Evolutionary conservation across 2,888 invertebrate species (phyloP), one percentile per base, ranked within the genome.

Genomic region (Polydrusus cervinus): DNA sequence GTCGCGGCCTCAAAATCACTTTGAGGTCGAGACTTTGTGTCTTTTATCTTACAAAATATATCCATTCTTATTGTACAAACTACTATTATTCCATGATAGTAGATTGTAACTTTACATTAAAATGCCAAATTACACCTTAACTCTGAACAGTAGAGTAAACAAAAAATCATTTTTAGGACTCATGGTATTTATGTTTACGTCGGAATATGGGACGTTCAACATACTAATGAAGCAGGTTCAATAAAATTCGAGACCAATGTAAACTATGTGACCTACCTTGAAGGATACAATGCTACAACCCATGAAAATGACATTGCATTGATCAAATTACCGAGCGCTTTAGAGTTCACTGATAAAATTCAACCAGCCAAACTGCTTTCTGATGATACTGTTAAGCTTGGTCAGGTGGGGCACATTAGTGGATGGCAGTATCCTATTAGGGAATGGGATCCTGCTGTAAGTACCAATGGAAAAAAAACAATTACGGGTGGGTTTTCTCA

Each of bases 221-320:
- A 16, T 10, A 5, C 9, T 16, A n/a, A 65, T 14, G 49, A 47
- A 49, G 16, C 16, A 10, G 30, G 34, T 7, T 5, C 30, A 0
- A 1, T 49, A 14, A 0, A 1, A 10, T 6, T 34, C 0, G 49
- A 49, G 16, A 65, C 49, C 1, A 65, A 34, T 25, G 38, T 61
- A 16, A 30, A 30, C 7, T 10, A 40, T n/a, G 69, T 60, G 9
- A 47, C 18, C 13, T n/a, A 16, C 34, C 69, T 61, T 20, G 69
- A 70, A 20, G 60, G 34, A 16, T 70, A 61, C 16, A 70, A 70
- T 61, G 49, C 49, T 5, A 70, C 69, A n/a, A 70, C 69, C 13
- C 38, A 61, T 38, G 61, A 70, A 51, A 61, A 70, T n/a, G 69
- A 70, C 20, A 70, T 70, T 5, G 69, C 69, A 3, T 34, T 70